These are phyloP conservation scores for Apodemia hepburni DNA, from an alignment of 2,888 invertebrate genomes.

Conservation along the genomic window DNA sequence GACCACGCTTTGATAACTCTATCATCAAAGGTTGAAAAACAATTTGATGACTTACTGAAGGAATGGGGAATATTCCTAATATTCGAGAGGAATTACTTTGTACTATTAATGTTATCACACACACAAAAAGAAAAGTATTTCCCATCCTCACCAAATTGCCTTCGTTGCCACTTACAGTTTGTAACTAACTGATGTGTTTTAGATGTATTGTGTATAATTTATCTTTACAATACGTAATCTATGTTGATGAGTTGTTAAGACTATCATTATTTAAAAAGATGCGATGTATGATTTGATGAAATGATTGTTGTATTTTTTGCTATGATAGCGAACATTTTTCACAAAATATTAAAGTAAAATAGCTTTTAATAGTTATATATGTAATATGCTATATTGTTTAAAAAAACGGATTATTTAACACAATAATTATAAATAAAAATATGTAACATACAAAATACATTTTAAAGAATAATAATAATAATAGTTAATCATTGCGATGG, in stretches of 20 bases:
- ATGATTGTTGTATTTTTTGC: not conserved
- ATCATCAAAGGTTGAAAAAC: constrained; percentile 44
- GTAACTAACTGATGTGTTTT: not conserved
- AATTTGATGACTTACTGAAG: constrained; percentile 50
- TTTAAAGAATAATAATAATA: no score
- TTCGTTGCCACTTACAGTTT: not conserved
- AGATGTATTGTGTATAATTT: not conserved
- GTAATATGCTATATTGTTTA: no score
- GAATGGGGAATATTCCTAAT: constrained; percentile 43
- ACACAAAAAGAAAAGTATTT: constrained; percentile 8
- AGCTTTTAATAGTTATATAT: no score
- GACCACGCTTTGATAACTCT: constrained; percentile 51
- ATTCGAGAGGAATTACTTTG: constrained; percentile 40
- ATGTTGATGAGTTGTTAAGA: not conserved
- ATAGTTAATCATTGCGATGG: no score
- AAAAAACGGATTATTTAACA: no score
- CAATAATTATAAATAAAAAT: no score
- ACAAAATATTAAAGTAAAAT: not conserved
- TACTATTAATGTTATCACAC: constrained; percentile 5
- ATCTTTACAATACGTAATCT: not conserved
- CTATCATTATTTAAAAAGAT: not conserved
- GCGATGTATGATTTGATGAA: not conserved
- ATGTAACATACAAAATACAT: no score
- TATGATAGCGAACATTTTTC: not conserved
- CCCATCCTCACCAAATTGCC: constrained; percentile 13